A percentile compares a stretch with the other conserved stretches of the same genome.
Evolutionary conservation across 1,140 invertebrate species (phyloP).

Genomic region (Lepeophtheirus salmonis): DNA sequence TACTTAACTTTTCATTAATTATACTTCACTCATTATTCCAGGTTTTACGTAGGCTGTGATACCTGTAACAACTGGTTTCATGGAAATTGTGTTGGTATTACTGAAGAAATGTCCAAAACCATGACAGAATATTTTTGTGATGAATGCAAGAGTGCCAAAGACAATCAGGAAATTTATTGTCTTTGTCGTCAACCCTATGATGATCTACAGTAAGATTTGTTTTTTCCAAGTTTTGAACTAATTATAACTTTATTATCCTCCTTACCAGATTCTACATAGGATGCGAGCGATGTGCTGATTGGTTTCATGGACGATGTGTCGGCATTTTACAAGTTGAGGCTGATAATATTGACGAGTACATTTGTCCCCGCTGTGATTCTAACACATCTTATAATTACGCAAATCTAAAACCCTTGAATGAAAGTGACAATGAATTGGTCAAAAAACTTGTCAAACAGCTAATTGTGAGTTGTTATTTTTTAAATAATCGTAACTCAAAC

Average conservation of each 20-base stretch:
- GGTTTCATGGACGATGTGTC: conserved; percentile 95
- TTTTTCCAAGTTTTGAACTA: conserved; percentile 8
- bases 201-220: conserved; percentile 63
- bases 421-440: conserved; percentile 61
- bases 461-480: conserved; percentile 38
- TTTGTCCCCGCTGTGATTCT: conserved; percentile 82
- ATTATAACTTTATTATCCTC: conserved; percentile 5
- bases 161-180: conserved; percentile 83
- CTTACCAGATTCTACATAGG: conserved; percentile 71
- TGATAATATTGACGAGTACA: conserved; percentile 82
- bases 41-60: conserved; percentile 94
- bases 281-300: conserved; percentile 93
- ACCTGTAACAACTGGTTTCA: conserved; percentile 97
- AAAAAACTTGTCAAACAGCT: conserved; percentile 72
- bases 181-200: conserved; percentile 84
- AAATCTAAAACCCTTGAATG: conserved; percentile 64
- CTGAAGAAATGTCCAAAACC: conserved; percentile 72
- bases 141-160: conserved; percentile 46
- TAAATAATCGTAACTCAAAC: not conserved
- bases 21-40: conserved; percentile 27
- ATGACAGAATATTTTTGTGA: conserved; percentile 67
- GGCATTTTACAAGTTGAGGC: conserved; percentile 84
- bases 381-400: conserved; percentile 68
- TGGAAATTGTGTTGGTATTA: conserved; percentile 83
- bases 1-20: conserved; percentile 1